Conservation (phyloP, 2,888 invertebrate species). For the Brassicogethes aeneus region DNA sequence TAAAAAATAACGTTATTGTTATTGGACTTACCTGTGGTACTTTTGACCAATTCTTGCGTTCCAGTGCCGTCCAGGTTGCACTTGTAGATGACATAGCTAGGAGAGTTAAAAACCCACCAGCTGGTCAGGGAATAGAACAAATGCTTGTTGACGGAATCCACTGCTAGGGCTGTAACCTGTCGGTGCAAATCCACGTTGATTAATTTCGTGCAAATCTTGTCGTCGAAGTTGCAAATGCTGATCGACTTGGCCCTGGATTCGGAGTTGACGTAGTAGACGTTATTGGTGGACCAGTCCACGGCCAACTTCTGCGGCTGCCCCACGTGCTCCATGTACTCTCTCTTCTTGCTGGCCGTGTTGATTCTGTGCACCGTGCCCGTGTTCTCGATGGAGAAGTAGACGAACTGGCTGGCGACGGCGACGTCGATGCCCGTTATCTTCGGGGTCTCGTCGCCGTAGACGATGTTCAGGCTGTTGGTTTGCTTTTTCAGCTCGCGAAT, state of each 20-base stretch:
- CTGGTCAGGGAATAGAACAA: conserved; percentile 50
- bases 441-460: conserved; percentile 41
- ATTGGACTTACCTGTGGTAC: conserved; percentile 16
- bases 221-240: conserved; percentile 33
- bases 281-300: conserved; percentile 66
- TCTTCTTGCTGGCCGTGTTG: conserved; percentile 34
- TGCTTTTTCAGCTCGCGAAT: conserved; percentile 45
- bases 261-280: conserved; percentile 54
- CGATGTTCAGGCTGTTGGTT: conserved; percentile 30
- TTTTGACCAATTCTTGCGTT: conserved; percentile 37
- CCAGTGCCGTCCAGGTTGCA: conserved; percentile 47
- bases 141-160: conserved; percentile 52
- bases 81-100: conserved; percentile 46
- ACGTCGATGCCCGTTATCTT: conserved; percentile 49
- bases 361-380: conserved; percentile 39
- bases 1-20: not conserved
- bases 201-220: conserved; percentile 35
- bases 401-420: conserved; percentile 35
- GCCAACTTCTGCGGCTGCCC: conserved; percentile 50
- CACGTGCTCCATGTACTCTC: conserved; percentile 37
- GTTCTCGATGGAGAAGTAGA: conserved; percentile 46
- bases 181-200: conserved; percentile 43
- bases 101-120: conserved; percentile 38
- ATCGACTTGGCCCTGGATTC: conserved; percentile 29
- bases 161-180: conserved; percentile 50